Base-by-base conservation (phyloP, 2,888 invertebrate genomes). In the Agriopis leucophaearia region DNA sequence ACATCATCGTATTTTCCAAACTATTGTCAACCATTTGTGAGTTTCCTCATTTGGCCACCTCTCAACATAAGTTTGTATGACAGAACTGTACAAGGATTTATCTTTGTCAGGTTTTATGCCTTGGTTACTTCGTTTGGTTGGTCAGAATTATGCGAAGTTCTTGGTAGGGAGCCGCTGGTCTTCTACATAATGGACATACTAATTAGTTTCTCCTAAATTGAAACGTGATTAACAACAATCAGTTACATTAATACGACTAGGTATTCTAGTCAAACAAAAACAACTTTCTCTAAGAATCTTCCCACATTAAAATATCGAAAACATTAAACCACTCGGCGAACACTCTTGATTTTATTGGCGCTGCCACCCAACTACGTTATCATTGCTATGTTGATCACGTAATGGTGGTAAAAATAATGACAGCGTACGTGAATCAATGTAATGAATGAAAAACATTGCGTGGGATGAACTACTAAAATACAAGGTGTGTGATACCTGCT, bases 361-460 rank as follows among this genome's bases (percentile, higher is more conserved):
- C 40, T 54, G 47, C 52, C 35, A 10, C 45, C 44, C 27, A 54
- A 42, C 27, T 61, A 47, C 35, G 27, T 59, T 59, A 66, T 61
- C 66, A 45, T 61, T 66, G 55, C 56, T 36, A 61, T 66, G 48
- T 45, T n/a, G 66, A 45, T 47, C 57, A 57, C 56, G 66, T 62
- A 57, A 61, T 35, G 61, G 45, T 47, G 57, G 48, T 55, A 36
- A 60, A 44, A 48, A 60, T 66, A 48, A 60, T 50, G 57, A 50
- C 50, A 56, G 50, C 36, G 50, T 45, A 65, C 64, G 52, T 16
- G n/a, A 13, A 59, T n/a, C 12, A 12, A 59, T 47, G 47, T 16
- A 59, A 50, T 40, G 47, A 52, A 58, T 52, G 58, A 51, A 55
- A 52, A 55, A 54, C 38, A 48, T 55, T 48, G 47, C 54, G 47